Percentiles rank a stretch among this genome's conserved stretches.
phyloP scores from a whole-genome alignment of 1,140 invertebrate species.

The Carcinoscorpius rotundicauda region DNA sequence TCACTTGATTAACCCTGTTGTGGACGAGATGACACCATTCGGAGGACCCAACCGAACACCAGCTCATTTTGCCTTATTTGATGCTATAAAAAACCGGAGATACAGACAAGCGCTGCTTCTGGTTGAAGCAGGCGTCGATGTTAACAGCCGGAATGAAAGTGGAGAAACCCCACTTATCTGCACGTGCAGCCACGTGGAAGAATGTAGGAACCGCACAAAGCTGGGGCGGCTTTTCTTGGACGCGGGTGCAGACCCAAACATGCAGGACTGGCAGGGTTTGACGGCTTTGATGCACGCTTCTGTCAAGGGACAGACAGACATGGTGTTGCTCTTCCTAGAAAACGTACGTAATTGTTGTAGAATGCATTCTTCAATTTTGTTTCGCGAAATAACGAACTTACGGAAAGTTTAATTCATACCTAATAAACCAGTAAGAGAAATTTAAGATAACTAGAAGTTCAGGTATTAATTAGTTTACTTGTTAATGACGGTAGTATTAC shows the following conservation, averaged over 20 bases:
- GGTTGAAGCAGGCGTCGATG: conserved; percentile 25
- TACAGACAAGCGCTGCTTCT: conserved; percentile 24
- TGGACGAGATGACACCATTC: too few relatives aligned
- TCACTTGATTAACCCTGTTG: too few relatives aligned
- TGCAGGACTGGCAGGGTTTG: conserved; percentile 23
- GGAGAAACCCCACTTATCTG: conserved; percentile 26
- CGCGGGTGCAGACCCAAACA: conserved; percentile 27
- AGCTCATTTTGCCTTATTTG: conserved; percentile 10
- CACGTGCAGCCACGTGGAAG: conserved; percentile 14
- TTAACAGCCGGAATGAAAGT: conserved; percentile 24
- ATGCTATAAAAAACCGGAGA: conserved; percentile 14
- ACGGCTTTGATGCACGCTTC: conserved; percentile 27
- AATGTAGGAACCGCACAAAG: conserved; percentile 16
- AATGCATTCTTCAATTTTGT: too few relatives aligned
- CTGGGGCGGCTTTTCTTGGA: conserved; percentile 23
- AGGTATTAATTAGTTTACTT: too few relatives aligned
- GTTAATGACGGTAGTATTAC: too few relatives aligned
- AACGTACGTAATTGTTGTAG: conserved; percentile 21
- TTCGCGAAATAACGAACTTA: too few relatives aligned
- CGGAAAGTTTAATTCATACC: too few relatives aligned
- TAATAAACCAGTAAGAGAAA: too few relatives aligned
- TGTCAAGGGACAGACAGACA: conserved; percentile 23
- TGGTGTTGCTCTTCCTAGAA: conserved; percentile 21
- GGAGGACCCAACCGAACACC: neutral
- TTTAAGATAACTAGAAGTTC: too few relatives aligned